These are phyloP conservation scores for Leucania comma DNA, from an alignment of 2,888 invertebrate genomes.

Conservation along the genomic window DNA sequence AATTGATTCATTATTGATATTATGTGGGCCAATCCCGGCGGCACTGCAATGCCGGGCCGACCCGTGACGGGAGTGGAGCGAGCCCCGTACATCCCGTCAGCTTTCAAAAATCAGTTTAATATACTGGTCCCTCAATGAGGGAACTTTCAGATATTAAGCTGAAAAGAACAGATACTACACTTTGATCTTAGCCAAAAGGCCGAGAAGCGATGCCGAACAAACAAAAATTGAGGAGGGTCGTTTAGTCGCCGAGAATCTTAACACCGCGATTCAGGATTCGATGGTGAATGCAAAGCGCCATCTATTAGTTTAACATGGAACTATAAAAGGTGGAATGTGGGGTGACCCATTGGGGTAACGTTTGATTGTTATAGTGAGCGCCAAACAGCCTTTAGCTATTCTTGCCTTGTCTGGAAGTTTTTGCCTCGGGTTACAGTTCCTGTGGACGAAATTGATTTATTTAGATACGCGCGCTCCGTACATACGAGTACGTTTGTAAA, in stretches of 20 bases:
- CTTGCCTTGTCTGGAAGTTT: no score
- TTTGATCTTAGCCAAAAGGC: conserved; percentile 36
- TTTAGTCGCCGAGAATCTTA: conserved; percentile 5
- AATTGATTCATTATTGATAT: no score
- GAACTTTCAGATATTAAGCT: no score
- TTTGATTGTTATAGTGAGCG: neutral
- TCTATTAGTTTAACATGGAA: conserved; percentile 26
- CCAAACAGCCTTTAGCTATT: neutral
- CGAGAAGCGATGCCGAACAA: conserved; percentile 4
- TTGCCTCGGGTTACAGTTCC: no score
- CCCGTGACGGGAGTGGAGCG: neutral
- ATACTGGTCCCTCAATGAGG: no score
- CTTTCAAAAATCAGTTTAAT: no score
- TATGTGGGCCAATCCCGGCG: no score
- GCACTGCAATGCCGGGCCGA: no score
- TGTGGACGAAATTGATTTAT: no score
- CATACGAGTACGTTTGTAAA: no score
- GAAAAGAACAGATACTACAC: conserved; percentile 41
- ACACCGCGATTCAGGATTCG: no score
- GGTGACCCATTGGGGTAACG: neutral
- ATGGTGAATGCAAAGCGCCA: conserved; percentile 19
- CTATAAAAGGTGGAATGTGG: neutral
- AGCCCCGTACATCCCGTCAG: conserved; percentile 1
- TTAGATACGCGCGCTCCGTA: no score
- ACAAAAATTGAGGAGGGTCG: neutral